A percentile compares a stretch with the other conserved stretches of the same genome.
These are phyloP conservation scores for Drosophila flavopinicola DNA, from an alignment of 2,888 invertebrate genomes.

Conservation along the genomic window DNA sequence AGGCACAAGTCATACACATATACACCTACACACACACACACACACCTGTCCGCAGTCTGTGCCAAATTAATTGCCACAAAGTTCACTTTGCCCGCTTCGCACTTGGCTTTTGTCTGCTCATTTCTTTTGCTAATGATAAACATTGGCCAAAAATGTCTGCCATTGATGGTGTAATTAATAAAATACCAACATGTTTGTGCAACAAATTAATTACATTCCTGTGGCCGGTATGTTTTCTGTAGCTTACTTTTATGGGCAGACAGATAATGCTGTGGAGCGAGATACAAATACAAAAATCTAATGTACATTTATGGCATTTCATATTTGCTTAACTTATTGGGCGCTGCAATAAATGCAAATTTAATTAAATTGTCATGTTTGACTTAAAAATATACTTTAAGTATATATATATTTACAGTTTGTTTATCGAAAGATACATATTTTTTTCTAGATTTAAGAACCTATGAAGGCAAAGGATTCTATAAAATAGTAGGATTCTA, in stretches of 20 bases:
- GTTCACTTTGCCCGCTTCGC: conserved; percentile 9
- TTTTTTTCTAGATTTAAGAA: no score
- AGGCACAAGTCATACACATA: neutral
- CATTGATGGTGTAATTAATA: conserved; percentile 72
- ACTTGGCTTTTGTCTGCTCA: conserved; percentile 15
- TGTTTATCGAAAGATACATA: no score
- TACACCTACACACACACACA: conserved; percentile 10
- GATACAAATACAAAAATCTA: neutral
- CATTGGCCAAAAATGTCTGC: conserved; percentile 51
- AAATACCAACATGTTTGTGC: conserved; percentile 64
- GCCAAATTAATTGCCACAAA: conserved; percentile 64
- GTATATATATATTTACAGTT: no score
- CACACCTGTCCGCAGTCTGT: conserved; percentile 51
- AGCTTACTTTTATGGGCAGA: conserved; percentile 31
- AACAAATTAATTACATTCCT: conserved; percentile 72
- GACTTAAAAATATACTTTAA: neutral
- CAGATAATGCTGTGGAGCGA: conserved; percentile 6
- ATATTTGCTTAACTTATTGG: conserved; percentile 4
- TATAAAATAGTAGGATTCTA: no score
- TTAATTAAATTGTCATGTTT: neutral
- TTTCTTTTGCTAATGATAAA: conserved; percentile 39
- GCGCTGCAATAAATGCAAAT: neutral
- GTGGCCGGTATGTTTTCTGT: conserved; percentile 13
- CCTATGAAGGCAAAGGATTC: no score
- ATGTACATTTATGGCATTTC: neutral